Base-by-base conservation (phyloP, 2,797 vertebrate species). In the Yasuhikotakia modesta region DNA sequence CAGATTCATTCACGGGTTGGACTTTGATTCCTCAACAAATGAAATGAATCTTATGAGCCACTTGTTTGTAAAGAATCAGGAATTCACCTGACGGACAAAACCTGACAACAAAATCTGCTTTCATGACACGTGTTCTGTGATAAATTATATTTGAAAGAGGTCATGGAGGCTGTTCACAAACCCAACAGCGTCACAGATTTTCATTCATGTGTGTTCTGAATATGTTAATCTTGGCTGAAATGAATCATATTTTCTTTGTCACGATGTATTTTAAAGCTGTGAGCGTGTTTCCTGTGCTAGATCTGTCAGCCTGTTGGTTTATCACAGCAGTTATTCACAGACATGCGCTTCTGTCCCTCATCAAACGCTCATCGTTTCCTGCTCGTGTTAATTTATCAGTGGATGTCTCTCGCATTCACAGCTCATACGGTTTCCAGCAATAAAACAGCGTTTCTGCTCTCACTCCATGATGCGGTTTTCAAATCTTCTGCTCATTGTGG, bases 1-100 rank as follows among this genome's bases (percentile, higher is more conserved):
- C 64, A 78, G 45, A 80, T 80, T 70, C 86, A 78, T 66, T 76
- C 32, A 17, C 39, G 27, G n/a, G 46, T n/a, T 68, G 1, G n/a
- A n/a, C n/a, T n/a, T n/a, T n/a, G n/a, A n/a, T n/a, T n/a, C n/a
- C n/a, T n/a, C n/a, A n/a, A n/a, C n/a, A n/a, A n/a, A n/a, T n/a
- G n/a, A n/a, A n/a, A n/a, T n/a, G n/a, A n/a, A n/a, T n/a, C n/a
- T n/a, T n/a, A n/a, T n/a, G n/a, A n/a, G n/a, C n/a, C n/a, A n/a
- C n/a, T n/a, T n/a, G n/a, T n/a, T n/a, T n/a, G n/a, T n/a, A n/a
- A n/a, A n/a, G n/a, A n/a, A n/a, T n/a, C n/a, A n/a, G n/a, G n/a
- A n/a, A n/a, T n/a, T n/a, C n/a, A n/a, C n/a, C n/a, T n/a, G n/a
- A n/a, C n/a, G n/a, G n/a, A n/a, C n/a, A n/a, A n/a, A n/a, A n/a